Conservation (phyloP, 2,113 vertebrate species). For the Oxyura jamaicensis region DNA sequence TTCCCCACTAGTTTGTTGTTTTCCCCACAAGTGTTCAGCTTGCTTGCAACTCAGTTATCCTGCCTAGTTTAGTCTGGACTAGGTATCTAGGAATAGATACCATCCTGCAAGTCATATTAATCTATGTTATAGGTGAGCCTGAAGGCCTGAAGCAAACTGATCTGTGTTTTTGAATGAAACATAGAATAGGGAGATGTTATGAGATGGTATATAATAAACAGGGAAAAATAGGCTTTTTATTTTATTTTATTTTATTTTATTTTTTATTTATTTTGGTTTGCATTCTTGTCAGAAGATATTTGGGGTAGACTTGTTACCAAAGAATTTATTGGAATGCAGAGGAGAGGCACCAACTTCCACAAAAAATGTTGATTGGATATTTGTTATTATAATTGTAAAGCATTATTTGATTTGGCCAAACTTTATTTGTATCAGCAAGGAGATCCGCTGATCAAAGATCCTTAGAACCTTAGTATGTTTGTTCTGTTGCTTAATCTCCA, state of each 20-base stretch:
- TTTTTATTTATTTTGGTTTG: neutral
- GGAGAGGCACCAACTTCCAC: rapidly evolving
- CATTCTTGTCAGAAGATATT: neutral
- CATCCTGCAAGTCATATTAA: neutral
- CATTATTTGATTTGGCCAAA: neutral
- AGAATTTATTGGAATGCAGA: neutral
- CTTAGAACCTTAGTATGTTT: neutral
- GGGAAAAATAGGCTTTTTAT: neutral
- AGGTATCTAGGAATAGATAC: neutral
- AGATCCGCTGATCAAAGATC: neutral
- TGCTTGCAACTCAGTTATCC: neutral
- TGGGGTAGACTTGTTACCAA: neutral
- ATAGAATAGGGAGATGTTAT: neutral
- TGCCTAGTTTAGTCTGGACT: neutral
- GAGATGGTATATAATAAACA: neutral
- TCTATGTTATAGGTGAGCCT: neutral
- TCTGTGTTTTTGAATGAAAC: neutral
- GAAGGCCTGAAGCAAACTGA: neutral
- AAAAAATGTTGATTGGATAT: neutral
- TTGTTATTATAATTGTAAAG: neutral
- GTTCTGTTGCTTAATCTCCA: neutral
- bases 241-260: too few species aligned
- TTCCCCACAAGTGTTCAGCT: neutral
- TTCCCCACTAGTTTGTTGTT: neutral
- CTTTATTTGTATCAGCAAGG: neutral